phyloP scores from a whole-genome alignment of 1,140 invertebrate species.

The Caligus rogercresseyi region DNA sequence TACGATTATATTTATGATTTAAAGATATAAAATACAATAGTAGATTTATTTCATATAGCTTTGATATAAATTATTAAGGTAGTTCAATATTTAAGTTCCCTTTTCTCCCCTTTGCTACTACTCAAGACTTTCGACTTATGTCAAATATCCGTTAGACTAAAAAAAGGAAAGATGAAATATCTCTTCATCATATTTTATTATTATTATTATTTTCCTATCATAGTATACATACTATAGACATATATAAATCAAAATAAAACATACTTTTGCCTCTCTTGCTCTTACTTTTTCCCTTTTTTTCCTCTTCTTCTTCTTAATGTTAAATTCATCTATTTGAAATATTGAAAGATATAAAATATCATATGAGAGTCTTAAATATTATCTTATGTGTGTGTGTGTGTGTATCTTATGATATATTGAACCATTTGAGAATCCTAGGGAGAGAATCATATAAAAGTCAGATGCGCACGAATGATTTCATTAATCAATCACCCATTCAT shows the following conservation, averaged over 20 bases:
- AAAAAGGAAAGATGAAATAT: background rate
- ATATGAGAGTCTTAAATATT: background rate
- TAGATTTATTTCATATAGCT: too few relatives aligned
- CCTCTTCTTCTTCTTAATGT: too few relatives aligned
- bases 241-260: slow-evolving; percentile 1
- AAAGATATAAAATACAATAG: too few relatives aligned
- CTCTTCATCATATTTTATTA: too few relatives aligned
- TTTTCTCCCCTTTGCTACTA: too few relatives aligned
- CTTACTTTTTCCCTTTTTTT: background rate
- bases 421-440: background rate
- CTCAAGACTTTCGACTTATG: too few relatives aligned
- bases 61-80: too few relatives aligned
- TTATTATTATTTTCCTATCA: background rate
- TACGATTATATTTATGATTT: too few relatives aligned
- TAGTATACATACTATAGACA: background rate
- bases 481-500: background rate
- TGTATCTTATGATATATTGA: background rate
- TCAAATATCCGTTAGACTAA: background rate
- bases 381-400: background rate
- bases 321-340: background rate
- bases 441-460: background rate
- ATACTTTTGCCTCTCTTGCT: background rate
- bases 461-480: background rate
- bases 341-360: background rate
- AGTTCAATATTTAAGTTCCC: too few relatives aligned